Conservation (phyloP, 1,140 invertebrate species). For the Trichomalopsis sarcophagae region DNA sequence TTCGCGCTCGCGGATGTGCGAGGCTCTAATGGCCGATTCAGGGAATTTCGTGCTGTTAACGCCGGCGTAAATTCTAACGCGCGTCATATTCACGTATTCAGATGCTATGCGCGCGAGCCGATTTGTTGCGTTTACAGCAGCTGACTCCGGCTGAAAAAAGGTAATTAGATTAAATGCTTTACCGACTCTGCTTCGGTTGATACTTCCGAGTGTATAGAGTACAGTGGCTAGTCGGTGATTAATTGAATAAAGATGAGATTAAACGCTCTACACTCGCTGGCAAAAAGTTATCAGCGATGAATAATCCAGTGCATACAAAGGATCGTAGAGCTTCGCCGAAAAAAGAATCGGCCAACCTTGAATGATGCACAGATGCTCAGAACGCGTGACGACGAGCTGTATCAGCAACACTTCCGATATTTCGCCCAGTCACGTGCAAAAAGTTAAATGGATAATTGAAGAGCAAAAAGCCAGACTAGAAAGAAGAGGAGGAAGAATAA, state of each 20-base stretch:
- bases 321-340: not conserved
- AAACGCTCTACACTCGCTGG: too few relatives aligned
- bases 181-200: too few relatives aligned
- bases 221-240: too few relatives aligned
- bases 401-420: constrained; percentile 13
- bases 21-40: not conserved
- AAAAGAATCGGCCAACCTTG: not conserved
- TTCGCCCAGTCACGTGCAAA: constrained; percentile 51
- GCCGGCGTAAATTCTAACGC: not conserved
- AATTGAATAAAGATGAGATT: too few relatives aligned
- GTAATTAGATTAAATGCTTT: not conserved
- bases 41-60: not conserved
- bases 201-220: too few relatives aligned
- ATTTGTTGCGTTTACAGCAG: too few relatives aligned
- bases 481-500: not conserved
- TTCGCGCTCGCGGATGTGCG: not conserved
- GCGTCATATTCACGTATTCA: not conserved
- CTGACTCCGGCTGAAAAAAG: too few relatives aligned
- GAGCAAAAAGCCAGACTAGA: not conserved
- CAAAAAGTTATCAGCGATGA: not conserved
- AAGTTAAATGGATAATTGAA: constrained; percentile 52
- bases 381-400: not conserved
- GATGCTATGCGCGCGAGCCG: not conserved
- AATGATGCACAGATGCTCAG: not conserved
- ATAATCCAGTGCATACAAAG: not conserved